Percentiles rank a stretch among this genome's conserved stretches.
Conservation (phyloP, 2,797 vertebrate genomes). For the Oceanodroma leucorhoa region DNA sequence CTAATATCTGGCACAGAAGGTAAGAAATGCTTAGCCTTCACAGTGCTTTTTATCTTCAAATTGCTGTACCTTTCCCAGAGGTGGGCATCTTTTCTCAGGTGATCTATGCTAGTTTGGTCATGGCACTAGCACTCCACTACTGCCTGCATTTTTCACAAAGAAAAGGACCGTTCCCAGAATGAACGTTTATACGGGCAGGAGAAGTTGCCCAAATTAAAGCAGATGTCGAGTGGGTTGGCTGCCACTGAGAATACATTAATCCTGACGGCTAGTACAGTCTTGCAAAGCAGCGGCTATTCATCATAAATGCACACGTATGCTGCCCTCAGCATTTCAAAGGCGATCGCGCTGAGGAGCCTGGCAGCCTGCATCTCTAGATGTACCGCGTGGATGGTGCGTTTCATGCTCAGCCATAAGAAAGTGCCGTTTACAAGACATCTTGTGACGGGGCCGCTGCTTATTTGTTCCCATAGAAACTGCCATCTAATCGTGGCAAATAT, state of each 20-base stretch:
- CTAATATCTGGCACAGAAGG: background rate
- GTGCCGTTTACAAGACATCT: background rate
- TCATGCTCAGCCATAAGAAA: background rate
- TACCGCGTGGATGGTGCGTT: rapidly evolving
- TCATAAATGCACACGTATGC: rapidly evolving
- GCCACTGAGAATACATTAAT: background rate
- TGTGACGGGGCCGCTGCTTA: background rate
- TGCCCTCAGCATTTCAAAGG: rapidly evolving
- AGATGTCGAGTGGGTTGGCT: rapidly evolving
- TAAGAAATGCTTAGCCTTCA: background rate
- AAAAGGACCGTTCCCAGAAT: rapidly evolving
- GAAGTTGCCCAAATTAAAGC: background rate
- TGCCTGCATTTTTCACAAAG: too few species aligned
- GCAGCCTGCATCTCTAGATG: background rate
- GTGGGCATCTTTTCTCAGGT: background rate
- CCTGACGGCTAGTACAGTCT: rapidly evolving
- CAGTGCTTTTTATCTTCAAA: background rate
- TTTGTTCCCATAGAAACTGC: constrained; percentile 70
- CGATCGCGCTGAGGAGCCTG: rapidly evolving
- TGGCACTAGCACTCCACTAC: rapidly evolving
- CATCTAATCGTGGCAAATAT: background rate
- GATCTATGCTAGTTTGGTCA: rapidly evolving
- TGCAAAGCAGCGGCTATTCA: rapidly evolving
- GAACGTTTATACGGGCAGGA: rapidly evolving
- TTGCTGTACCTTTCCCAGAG: background rate